A percentile compares a stretch with the other conserved stretches of the same genome.
phyloP scores from a whole-genome alignment of 2,113 vertebrate genomes.

The Pseudonaja textilis region DNA sequence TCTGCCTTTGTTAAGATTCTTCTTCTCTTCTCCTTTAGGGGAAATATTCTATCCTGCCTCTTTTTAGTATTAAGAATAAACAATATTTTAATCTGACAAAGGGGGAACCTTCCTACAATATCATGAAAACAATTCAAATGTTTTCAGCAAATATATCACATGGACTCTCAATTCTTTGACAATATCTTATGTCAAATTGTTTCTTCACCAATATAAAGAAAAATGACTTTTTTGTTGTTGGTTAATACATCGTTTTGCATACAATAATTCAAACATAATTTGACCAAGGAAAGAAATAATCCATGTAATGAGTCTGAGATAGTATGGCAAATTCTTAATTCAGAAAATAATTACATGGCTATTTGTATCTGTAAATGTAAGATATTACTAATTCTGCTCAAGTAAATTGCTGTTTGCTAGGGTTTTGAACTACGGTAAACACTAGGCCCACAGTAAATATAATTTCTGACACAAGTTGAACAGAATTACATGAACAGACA shows the following conservation, averaged over 20 bases:
- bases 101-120: no score
- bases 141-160: neutral
- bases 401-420: slow-evolving; percentile 62
- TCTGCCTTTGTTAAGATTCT: no score
- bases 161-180: neutral
- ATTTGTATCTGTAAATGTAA: slow-evolving; percentile 57
- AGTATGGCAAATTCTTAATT: slow-evolving; percentile 64
- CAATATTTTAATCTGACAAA: no score
- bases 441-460: slow-evolving; percentile 40
- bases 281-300: slow-evolving; percentile 53
- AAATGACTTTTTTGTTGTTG: slow-evolving; percentile 22
- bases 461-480: slow-evolving; percentile 41
- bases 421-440: slow-evolving; percentile 62
- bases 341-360: slow-evolving; percentile 65
- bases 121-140: neutral
- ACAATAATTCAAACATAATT: slow-evolving; percentile 40
- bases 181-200: neutral
- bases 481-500: slow-evolving; percentile 3
- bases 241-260: slow-evolving; percentile 20
- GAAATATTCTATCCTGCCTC: no score
- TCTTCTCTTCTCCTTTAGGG: no score
- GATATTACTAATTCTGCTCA: slow-evolving; percentile 60
- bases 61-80: no score
- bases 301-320: slow-evolving; percentile 64
- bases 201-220: neutral